Conservation (phyloP, 37 sponge, comb jelly and placozoan species). For the Trichoplax adhaerens region DNA sequence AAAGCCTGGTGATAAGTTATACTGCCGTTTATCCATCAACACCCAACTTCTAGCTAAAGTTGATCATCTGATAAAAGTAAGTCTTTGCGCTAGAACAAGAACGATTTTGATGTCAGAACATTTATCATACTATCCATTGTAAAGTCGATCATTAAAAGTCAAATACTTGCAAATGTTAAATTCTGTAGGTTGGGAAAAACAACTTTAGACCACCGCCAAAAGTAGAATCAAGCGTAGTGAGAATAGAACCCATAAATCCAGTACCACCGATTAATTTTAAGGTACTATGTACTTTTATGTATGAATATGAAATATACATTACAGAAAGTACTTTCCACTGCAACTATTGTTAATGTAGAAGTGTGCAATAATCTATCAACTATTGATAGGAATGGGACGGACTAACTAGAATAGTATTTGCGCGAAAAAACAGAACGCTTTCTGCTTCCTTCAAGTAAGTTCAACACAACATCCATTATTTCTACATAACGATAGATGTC, state of each 20-base stretch:
- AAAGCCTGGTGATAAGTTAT: constrained; percentile 85
- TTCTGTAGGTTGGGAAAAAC: constrained; percentile 64
- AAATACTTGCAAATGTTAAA: not conserved
- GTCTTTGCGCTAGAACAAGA: not conserved
- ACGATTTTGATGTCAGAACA: constrained; percentile 10
- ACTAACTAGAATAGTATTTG: constrained; percentile 51
- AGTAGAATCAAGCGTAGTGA: constrained; percentile 93
- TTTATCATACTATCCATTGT: constrained; percentile 19
- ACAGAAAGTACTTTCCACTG: not conserved
- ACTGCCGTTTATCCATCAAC: constrained; percentile 89
- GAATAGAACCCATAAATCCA: constrained; percentile 86
- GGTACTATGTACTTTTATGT: constrained; percentile 16
- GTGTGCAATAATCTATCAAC: constrained; percentile 1
- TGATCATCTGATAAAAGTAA: constrained; percentile 81
- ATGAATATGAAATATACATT: not conserved
- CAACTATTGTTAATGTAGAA: constrained; percentile 4
- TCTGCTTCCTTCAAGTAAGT: constrained; percentile 38
- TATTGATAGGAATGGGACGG: constrained; percentile 78
- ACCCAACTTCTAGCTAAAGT: constrained; percentile 91
- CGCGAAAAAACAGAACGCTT: constrained; percentile 80
- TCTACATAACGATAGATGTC: too few relatives aligned
- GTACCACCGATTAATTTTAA: constrained; percentile 81
- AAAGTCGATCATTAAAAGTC: not conserved
- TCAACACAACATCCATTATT: too few relatives aligned
- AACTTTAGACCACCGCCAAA: constrained; percentile 96